A percentile compares a stretch with the other conserved stretches of the same genome.
phyloP scores from a whole-genome alignment of 2,888 invertebrate species.

The Deroplatys truncata region DNA sequence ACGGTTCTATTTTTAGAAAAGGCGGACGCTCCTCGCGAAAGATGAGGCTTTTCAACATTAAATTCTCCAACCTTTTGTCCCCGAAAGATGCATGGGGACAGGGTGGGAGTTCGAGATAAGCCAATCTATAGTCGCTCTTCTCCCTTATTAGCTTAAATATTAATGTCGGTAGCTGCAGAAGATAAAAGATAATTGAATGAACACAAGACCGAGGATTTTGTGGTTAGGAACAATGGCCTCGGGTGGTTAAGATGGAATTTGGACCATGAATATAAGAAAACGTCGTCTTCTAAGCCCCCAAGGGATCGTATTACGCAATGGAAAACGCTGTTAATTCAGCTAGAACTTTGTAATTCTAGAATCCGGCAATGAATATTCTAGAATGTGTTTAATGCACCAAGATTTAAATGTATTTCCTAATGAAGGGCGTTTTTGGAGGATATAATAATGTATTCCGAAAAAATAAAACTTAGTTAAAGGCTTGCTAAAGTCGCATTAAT shows the following conservation, averaged over 20 bases:
- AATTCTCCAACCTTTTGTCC: not conserved
- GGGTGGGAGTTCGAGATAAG: not conserved
- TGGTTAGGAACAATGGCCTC: not conserved
- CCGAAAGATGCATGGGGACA: not conserved
- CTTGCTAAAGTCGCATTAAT: too few relatives aligned
- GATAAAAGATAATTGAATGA: not conserved
- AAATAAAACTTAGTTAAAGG: too few relatives aligned
- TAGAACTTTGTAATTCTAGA: too few relatives aligned
- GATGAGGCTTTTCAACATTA: not conserved
- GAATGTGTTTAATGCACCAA: too few relatives aligned
- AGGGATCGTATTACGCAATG: not conserved
- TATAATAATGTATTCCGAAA: too few relatives aligned
- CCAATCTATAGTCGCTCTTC: not conserved
- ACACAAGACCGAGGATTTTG: not conserved
- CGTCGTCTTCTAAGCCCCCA: not conserved
- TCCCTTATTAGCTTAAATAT: not conserved
- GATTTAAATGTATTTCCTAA: too few relatives aligned
- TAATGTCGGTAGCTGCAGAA: not conserved
- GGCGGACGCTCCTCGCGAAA: not conserved
- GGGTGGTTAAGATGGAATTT: not conserved
- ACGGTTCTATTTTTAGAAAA: not conserved
- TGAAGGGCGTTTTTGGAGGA: too few relatives aligned
- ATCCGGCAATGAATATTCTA: too few relatives aligned
- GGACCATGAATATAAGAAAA: not conserved
- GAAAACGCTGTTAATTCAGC: too few relatives aligned